Evolutionary conservation across 2,888 invertebrate genomes (phyloP), one percentile per base, ranked within the genome.

Genomic region (Acleris emargana): DNA sequence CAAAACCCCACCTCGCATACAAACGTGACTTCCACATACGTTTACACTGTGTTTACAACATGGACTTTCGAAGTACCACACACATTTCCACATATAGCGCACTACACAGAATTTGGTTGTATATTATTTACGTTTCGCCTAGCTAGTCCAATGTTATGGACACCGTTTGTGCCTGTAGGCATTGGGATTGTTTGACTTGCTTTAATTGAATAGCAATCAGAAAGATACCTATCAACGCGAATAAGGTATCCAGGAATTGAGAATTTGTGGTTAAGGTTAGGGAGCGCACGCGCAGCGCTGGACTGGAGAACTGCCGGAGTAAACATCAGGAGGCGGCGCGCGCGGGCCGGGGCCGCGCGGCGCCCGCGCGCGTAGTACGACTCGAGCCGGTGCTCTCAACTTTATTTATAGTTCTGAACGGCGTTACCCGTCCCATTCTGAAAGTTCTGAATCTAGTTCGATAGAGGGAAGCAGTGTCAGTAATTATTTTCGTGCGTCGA

Each of bases 341-440:
- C 38, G 38, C 38, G 38, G 38, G 38, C 38, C 32, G 32, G 32
- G 32, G 32, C 32, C 32, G 32, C 32, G 25, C 25, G 25, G 25
- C 25, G 0, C 25, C 25, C 28, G 28, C 38, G 38, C 13, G 38
- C 13, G 3, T 0, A 60, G 60, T 55, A 55, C 45, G 55, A 45
- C 55, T 38, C 59, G 28, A 60, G 50, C 55, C 60, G 55, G 54
- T 60, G 54, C 60, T 64, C 54, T 64, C 55, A 64, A 51, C 60
- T 60, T 64, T 64, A 64, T 64, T 64, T 64, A 60, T 64, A 64
- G 64, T 64, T 51, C 43, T 45, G 50, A 45, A 51, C 38, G 11
- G 38, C 59, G 55, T 45, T 55, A 60, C 22, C 64, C 60, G 60
- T 60, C 64, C 55, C 64, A 45, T 60, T 60, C 64, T 59, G 20